phyloP scores from a whole-genome alignment of 1,140 invertebrate species.

The Drosophila mauritiana region DNA sequence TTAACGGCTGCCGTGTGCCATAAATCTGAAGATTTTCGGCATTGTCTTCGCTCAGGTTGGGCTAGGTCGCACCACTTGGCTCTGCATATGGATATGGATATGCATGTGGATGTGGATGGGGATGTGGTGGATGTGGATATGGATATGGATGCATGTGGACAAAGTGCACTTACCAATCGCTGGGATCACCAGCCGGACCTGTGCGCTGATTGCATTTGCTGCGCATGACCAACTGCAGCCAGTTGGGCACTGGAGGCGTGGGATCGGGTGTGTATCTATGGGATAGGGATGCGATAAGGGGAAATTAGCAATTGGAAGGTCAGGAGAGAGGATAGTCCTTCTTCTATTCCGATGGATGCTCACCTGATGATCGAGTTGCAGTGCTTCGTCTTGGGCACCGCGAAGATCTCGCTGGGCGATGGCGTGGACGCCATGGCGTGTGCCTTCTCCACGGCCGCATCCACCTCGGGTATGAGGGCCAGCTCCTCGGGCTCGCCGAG shows the following conservation, averaged over 20 bases:
- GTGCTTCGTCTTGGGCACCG: conserved; percentile 69
- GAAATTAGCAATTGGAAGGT: not conserved
- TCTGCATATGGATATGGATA: not conserved
- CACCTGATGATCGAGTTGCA: conserved; percentile 77
- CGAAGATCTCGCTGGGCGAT: conserved; percentile 62
- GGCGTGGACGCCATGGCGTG: conserved; percentile 35
- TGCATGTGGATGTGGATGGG: conserved; percentile 2
- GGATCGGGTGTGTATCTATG: conserved; percentile 78
- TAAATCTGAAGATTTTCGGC: conserved; percentile 67
- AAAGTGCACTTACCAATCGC: conserved; percentile 67
- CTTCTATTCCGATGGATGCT: not conserved
- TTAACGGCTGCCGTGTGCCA: conserved; percentile 72
- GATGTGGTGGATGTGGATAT: conserved; percentile 3
- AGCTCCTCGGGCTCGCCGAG: conserved; percentile 57
- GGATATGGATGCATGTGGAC: conserved; percentile 17
- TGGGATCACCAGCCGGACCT: conserved; percentile 35
- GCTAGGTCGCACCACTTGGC: conserved; percentile 27
- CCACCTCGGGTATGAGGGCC: conserved; percentile 66
- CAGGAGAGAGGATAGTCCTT: not conserved
- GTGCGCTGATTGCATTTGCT: conserved; percentile 77
- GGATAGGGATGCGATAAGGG: not conserved
- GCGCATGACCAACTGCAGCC: conserved; percentile 84
- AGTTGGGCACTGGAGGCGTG: conserved; percentile 76
- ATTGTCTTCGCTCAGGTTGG: conserved; percentile 36
- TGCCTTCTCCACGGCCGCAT: conserved; percentile 65